A percentile compares a stretch with the other conserved stretches of the same genome.
These are phyloP conservation scores for Apteryx owenii DNA, from an alignment of 2,113 vertebrate species.

Conservation along the genomic window DNA sequence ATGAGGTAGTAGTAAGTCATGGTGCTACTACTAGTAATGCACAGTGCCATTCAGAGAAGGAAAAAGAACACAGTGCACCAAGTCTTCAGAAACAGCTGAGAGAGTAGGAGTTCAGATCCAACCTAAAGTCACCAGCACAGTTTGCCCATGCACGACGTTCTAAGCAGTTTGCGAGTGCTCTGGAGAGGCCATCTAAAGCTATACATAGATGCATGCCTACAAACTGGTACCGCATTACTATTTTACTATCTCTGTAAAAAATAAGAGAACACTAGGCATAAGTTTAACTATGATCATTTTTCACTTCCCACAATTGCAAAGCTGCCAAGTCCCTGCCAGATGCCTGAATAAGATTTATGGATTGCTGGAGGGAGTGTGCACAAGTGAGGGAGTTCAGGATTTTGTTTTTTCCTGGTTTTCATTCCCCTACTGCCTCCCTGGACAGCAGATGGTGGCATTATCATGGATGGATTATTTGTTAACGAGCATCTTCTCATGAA, in stretches of 20 bases:
- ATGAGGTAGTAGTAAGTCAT: conserved; percentile 33
- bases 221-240: neutral
- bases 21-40: conserved; percentile 46
- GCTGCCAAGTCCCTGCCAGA: conserved; percentile 48
- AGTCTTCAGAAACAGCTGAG: conserved; percentile 41
- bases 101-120: conserved; percentile 46
- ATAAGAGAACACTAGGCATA: neutral
- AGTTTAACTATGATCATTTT: conserved; percentile 17
- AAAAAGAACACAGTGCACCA: conserved; percentile 34
- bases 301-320: conserved; percentile 59
- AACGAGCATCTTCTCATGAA: neutral
- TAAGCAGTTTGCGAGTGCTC: neutral
- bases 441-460: conserved; percentile 27
- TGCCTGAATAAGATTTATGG: conserved; percentile 31
- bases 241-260: conserved; percentile 28
- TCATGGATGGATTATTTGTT: neutral
- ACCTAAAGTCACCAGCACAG: neutral
- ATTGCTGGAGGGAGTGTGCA: neutral
- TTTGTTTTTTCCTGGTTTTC: neutral
- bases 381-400: neutral
- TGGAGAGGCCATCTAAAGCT: conserved; percentile 10
- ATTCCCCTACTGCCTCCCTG: neutral
- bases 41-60: conserved; percentile 40
- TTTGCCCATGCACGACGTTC: conserved; percentile 44
- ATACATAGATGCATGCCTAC: conserved; percentile 20